These are phyloP conservation scores for Zaprionus obscuricornis DNA, from an alignment of 2,888 invertebrate species.

Conservation along the genomic window DNA sequence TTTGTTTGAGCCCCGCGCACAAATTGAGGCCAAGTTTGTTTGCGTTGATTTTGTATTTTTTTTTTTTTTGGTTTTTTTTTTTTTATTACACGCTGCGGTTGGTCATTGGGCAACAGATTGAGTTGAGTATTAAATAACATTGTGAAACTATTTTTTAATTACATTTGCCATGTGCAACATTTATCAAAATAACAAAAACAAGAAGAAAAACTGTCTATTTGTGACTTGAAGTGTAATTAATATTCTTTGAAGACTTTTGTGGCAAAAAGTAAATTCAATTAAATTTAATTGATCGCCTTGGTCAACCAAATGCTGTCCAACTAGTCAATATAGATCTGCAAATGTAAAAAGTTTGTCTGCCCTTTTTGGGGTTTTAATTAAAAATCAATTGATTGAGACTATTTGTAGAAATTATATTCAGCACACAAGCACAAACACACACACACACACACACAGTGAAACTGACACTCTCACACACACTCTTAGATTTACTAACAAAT, in stretches of 20 bases:
- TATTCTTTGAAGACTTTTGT: no score
- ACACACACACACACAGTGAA: no score
- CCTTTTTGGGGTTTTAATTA: constrained; percentile 25
- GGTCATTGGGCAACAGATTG: constrained; percentile 48
- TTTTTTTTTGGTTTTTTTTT: neutral
- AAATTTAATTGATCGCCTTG: no score
- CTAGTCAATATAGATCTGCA: no score
- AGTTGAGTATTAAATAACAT: constrained; percentile 42
- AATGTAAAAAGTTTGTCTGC: neutral
- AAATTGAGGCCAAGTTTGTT: constrained; percentile 49
- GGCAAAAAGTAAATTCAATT: constrained; percentile 34
- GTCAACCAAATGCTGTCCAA: no score
- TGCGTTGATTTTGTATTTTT: constrained; percentile 43
- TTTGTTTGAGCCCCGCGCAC: constrained; percentile 33
- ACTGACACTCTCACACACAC: no score
- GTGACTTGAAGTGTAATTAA: no score
- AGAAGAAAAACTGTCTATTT: neutral
- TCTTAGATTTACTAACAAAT: no score
- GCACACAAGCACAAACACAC: no score
- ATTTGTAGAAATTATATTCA: constrained; percentile 9
- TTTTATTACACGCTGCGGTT: no score
- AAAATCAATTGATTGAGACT: constrained; percentile 33
- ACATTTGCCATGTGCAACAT: constrained; percentile 11
- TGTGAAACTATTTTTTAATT: constrained; percentile 38
- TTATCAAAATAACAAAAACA: constrained; percentile 5